Conservation (phyloP, 2,113 vertebrate genomes). For the Sorex fumeus region DNA sequence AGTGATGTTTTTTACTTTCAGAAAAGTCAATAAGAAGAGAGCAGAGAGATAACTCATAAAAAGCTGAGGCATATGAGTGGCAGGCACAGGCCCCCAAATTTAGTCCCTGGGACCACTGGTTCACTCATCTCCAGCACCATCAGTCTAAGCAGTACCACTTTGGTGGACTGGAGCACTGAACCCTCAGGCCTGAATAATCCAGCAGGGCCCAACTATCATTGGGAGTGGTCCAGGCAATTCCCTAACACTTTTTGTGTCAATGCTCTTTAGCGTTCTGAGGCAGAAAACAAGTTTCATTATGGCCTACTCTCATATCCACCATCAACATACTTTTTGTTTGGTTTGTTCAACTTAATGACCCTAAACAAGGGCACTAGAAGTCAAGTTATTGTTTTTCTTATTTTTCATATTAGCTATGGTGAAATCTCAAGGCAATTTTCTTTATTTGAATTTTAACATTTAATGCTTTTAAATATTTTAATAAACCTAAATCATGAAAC, state of each 20-base stretch:
- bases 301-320: not conserved
- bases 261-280: too few species aligned
- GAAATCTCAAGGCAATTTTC: not conserved
- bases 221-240: too few species aligned
- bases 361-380: not conserved
- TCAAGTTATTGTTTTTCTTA: not conserved
- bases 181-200: too few species aligned
- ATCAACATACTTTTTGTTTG: not conserved
- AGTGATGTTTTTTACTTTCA: not conserved
- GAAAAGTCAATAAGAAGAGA: not conserved
- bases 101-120: too few species aligned
- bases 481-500: not conserved
- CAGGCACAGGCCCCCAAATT: too few species aligned
- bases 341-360: not conserved
- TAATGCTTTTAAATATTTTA: conserved; percentile 14
- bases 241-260: too few species aligned
- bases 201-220: too few species aligned
- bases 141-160: too few species aligned
- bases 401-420: conserved; percentile 20
- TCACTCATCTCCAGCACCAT: too few species aligned
- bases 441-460: not conserved
- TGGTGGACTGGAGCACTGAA: too few species aligned
- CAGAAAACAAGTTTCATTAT: too few species aligned
- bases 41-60: not conserved
- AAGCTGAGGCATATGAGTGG: too few species aligned